Conservation (phyloP, 2,888 invertebrate species). For the Gandaritis pyraliata region DNA sequence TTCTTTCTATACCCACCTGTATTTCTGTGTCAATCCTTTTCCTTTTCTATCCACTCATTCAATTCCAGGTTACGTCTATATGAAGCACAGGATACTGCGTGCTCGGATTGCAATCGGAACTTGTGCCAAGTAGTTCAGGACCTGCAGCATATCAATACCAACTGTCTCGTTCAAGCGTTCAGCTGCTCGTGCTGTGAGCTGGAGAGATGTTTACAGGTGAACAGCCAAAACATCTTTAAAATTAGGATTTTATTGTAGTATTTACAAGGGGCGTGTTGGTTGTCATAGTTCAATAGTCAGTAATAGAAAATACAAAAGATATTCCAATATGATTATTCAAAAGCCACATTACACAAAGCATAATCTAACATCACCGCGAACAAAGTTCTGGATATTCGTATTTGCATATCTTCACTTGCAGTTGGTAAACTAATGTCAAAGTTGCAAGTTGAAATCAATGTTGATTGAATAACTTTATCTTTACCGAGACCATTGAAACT, state of each 20-base stretch:
- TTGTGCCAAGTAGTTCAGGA: slow-evolving; percentile 67
- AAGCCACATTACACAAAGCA: too few relatives aligned
- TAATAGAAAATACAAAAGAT: slow-evolving; percentile 8
- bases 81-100: slow-evolving; percentile 51
- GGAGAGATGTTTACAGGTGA: slow-evolving; percentile 73
- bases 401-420: slow-evolving; percentile 51
- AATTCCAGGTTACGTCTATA: slow-evolving; percentile 33
- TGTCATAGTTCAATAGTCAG: background rate
- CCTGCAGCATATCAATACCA: slow-evolving; percentile 71
- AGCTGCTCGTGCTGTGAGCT: slow-evolving; percentile 62
- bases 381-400: slow-evolving; percentile 38
- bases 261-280: too few relatives aligned
- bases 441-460: slow-evolving; percentile 21
- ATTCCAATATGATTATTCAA: slow-evolving; percentile 21
- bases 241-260: background rate
- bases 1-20: background rate
- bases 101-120: slow-evolving; percentile 53
- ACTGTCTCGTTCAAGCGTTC: slow-evolving; percentile 70
- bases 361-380: slow-evolving; percentile 18
- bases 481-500: background rate
- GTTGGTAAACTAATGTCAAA: slow-evolving; percentile 27
- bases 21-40: background rate
- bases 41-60: background rate
- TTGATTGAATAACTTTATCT: slow-evolving; percentile 7
- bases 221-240: background rate